Evolutionary conservation across 2,888 invertebrate species (phyloP), one percentile per base, ranked within the genome.

Genomic region (Lepidochrysops patricia): DNA sequence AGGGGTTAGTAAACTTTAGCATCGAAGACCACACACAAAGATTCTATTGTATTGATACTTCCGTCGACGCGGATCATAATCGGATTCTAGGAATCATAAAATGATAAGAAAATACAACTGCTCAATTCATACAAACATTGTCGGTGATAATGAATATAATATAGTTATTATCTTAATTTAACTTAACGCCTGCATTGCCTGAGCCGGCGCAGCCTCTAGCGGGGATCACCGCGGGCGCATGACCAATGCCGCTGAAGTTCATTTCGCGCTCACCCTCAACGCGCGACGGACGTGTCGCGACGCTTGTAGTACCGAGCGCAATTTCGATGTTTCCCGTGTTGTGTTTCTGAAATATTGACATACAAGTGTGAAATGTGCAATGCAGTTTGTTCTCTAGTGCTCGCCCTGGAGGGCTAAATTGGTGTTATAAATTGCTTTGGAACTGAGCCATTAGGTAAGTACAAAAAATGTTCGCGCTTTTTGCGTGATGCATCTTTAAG

Each of bases 211-310:
- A 69, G 68, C 64, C 63, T 66, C 62, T 61, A 54, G 61, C 61
- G 48, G 64, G 62, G 64, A 57, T 60, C 61, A 62, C 48, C 57
- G 57, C 7, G 29, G 19, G 29, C 29, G 29, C 27, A 15, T 25
- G 23, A 25, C 12, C n/a, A 57, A 62, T 54, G 57, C n/a, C 57
- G 25, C 54, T 25, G 26, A 19, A 61, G 57, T 65, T 68, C 81
- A 87, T 75, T 87, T 78, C 82, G 88, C 85, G 88, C 77, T 74
- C 72, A 84, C 76, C 76, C 86, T 84, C 86, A 75, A 80, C 81
- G 79, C 82, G 85, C 83, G 87, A 84, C 82, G 70, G 61, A 54
- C 66, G 83, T 80, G 84, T 85, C 84, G 86, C 81, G 84, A 64
- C 81, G 83, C 74, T 75, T 70, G 84, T 70, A 77, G 81, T 74